A percentile compares a stretch with the other conserved stretches of the same genome.
phyloP scores from a whole-genome alignment of 2,888 invertebrate genomes.

The Aporophyla lueneburgensis region DNA sequence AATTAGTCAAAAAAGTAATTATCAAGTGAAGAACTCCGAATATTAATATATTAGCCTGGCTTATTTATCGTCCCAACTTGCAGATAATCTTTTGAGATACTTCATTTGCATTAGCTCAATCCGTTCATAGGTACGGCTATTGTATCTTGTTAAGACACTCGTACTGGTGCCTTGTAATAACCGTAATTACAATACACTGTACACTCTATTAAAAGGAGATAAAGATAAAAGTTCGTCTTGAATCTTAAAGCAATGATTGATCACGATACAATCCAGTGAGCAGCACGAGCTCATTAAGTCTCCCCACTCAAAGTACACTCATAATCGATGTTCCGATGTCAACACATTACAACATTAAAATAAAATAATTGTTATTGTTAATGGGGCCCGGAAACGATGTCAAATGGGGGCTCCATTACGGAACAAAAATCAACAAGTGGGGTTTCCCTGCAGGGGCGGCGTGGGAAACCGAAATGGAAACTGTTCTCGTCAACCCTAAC shows the following conservation, averaged over 20 bases:
- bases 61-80: neutral
- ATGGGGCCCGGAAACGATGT: constrained; percentile 82
- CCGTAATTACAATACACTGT: constrained; percentile 27
- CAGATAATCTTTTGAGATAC: constrained; percentile 19
- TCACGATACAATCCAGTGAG: constrained; percentile 44
- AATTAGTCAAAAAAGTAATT: constrained; percentile 30
- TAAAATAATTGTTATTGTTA: constrained; percentile 75
- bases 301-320: constrained; percentile 51
- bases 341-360: constrained; percentile 71
- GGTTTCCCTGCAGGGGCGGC: constrained; percentile 84
- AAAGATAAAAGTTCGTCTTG: constrained; percentile 40
- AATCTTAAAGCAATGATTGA: constrained; percentile 46
- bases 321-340: constrained; percentile 66
- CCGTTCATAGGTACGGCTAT: neutral
- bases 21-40: constrained; percentile 7
- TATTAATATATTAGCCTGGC: neutral
- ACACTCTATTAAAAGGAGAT: constrained; percentile 47
- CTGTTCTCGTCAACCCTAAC: constrained; percentile 84
- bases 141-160: neutral
- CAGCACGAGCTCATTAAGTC: constrained; percentile 59
- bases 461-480: constrained; percentile 87
- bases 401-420: constrained; percentile 80
- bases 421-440: constrained; percentile 87
- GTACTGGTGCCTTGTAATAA: constrained; percentile 13
- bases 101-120: constrained; percentile 13